Percentiles rank a stretch among this genome's conserved stretches.
Evolutionary conservation across 1,140 invertebrate species (phyloP).

Genomic region (Pseudomyrmex dendroicus): DNA sequence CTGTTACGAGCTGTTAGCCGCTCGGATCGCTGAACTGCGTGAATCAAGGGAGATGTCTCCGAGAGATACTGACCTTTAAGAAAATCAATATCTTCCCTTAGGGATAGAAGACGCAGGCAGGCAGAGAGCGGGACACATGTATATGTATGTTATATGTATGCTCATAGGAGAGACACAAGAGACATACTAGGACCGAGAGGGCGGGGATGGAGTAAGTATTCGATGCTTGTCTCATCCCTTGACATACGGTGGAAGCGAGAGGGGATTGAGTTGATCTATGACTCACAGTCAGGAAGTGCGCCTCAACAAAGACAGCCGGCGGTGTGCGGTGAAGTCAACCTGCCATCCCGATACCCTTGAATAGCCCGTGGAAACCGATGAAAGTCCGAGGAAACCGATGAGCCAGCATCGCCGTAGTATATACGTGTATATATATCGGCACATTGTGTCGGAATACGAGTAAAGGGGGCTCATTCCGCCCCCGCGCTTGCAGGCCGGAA

Average conservation of each 20-base stretch:
- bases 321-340: slow-evolving; percentile 70
- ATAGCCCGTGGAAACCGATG: slow-evolving; percentile 33
- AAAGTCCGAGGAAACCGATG: slow-evolving; percentile 65
- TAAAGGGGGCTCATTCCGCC: slow-evolving; percentile 3
- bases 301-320: slow-evolving; percentile 64
- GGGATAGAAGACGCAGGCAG: slow-evolving; percentile 37
- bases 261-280: slow-evolving; percentile 76
- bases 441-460: slow-evolving; percentile 61
- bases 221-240: slow-evolving; percentile 70
- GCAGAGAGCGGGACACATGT: slow-evolving; percentile 1
- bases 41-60: slow-evolving; percentile 61
- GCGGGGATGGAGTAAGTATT: slow-evolving; percentile 11
- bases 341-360: slow-evolving; percentile 58
- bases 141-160: slow-evolving; percentile 27
- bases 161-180: slow-evolving; percentile 20
- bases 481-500: slow-evolving; percentile 60
- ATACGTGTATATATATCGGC: background rate
- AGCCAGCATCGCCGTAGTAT: slow-evolving; percentile 23
- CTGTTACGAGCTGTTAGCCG: slow-evolving; percentile 1
- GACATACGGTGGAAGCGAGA: slow-evolving; percentile 35
- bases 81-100: slow-evolving; percentile 72
- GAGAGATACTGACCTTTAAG: slow-evolving; percentile 68
- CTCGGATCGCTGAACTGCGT: slow-evolving; percentile 7
- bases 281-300: slow-evolving; percentile 78
- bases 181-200: background rate